Conservation (phyloP, 2,113 vertebrate genomes). For the Oreochromis niloticus region DNA sequence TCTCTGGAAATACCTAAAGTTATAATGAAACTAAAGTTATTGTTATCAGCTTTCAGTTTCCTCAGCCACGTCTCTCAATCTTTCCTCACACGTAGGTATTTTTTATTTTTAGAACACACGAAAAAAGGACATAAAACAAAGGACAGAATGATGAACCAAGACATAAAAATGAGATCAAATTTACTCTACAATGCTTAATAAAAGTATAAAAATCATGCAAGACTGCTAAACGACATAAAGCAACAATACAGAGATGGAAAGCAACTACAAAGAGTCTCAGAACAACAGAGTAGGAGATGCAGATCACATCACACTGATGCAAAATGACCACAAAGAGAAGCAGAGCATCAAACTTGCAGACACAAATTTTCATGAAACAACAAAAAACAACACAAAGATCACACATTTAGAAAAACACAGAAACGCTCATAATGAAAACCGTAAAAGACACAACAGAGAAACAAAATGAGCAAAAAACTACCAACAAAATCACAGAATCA, state of each 20-base stretch:
- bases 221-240: neutral
- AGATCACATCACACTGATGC: neutral
- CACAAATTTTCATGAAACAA: neutral
- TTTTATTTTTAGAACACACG: neutral
- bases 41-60: neutral
- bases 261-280: neutral
- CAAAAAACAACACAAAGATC: neutral
- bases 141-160: neutral
- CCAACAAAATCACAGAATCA: neutral
- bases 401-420: neutral
- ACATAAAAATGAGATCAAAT: neutral
- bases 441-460: neutral
- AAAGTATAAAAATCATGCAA: rapidly evolving
- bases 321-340: neutral
- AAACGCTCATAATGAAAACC: neutral
- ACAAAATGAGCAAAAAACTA: neutral
- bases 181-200: neutral
- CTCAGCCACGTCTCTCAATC: neutral
- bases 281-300: neutral
- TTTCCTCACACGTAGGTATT: neutral
- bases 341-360: neutral
- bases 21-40: neutral
- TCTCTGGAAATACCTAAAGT: neutral
- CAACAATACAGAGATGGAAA: neutral
- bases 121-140: neutral